Conservation (phyloP, 2,797 vertebrate species). For the Meda fulgida region DNA sequence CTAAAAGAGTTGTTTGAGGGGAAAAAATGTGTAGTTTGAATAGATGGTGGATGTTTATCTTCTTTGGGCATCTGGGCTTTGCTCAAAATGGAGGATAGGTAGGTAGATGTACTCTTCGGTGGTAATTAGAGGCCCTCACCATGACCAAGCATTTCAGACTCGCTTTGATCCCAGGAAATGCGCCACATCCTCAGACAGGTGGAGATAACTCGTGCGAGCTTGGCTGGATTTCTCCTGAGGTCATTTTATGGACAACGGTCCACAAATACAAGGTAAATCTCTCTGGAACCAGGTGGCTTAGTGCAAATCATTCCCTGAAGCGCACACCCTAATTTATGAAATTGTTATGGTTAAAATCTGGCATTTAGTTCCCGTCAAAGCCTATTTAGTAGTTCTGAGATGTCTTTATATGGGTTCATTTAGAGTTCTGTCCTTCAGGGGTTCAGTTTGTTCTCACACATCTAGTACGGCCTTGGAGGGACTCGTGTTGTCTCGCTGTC, state of each 20-base stretch:
- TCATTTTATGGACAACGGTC: slow-evolving; percentile 46
- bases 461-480: slow-evolving; percentile 15
- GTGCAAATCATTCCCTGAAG: slow-evolving; percentile 1
- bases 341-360: slow-evolving; percentile 31
- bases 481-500: slow-evolving; percentile 8
- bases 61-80: slow-evolving; percentile 33
- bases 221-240: slow-evolving; percentile 63
- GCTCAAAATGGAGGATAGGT: slow-evolving; percentile 47
- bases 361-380: slow-evolving; percentile 5
- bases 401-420: slow-evolving; percentile 10
- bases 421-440: slow-evolving; percentile 8
- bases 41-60: slow-evolving; percentile 51
- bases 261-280: slow-evolving; percentile 60
- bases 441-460: background rate
- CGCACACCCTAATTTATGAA: slow-evolving; percentile 4
- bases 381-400: background rate
- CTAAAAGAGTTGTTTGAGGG: slow-evolving; percentile 42
- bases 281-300: slow-evolving; percentile 43
- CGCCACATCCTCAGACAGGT: slow-evolving; percentile 59
- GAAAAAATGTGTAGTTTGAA: slow-evolving; percentile 43
- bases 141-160: slow-evolving; percentile 44
- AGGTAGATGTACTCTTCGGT: slow-evolving; percentile 38
- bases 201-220: slow-evolving; percentile 57
- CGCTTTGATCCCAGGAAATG: slow-evolving; percentile 66
- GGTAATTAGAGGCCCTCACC: slow-evolving; percentile 44